A percentile compares a stretch with the other conserved stretches of the same genome.
Evolutionary conservation across 2,113 vertebrate genomes (phyloP).

Genomic region (Pseudopodoces humilis): DNA sequence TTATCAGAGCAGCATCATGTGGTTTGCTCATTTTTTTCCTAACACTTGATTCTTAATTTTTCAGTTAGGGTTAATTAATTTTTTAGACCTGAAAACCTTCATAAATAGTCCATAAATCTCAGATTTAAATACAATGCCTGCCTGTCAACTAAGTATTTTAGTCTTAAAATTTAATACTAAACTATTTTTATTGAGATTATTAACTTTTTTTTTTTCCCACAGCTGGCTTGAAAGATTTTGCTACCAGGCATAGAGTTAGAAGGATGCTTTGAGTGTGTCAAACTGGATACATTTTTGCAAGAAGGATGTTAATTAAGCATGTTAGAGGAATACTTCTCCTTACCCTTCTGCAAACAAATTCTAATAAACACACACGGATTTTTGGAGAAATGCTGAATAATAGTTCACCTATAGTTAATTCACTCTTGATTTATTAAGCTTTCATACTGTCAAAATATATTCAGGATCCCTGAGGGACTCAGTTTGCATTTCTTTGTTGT

Average conservation of each 20-base stretch:
- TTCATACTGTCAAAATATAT: conserved; percentile 14
- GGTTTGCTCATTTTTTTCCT: not conserved
- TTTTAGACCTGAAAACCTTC: not conserved
- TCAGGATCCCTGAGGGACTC: not conserved
- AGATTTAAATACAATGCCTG: not conserved
- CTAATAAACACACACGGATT: not conserved
- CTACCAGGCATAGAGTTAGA: not conserved
- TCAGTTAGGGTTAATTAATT: not conserved
- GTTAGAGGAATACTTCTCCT: not conserved
- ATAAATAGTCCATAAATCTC: not conserved
- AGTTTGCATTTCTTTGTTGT: conserved; percentile 20
- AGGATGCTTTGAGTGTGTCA: conserved; percentile 1
- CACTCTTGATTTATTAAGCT: not conserved
- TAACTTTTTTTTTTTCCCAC: conserved; percentile 7
- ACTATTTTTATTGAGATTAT: conserved; percentile 19
- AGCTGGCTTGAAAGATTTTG: conserved; percentile 34
- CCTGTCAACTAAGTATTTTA: not conserved
- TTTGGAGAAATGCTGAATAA: not conserved
- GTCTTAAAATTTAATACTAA: not conserved
- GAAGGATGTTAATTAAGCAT: conserved; percentile 14
- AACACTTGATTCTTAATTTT: not conserved
- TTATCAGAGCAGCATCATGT: not conserved
- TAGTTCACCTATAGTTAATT: not conserved
- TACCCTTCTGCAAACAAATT: conserved; percentile 9
- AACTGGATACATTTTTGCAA: not conserved